Percentiles rank a stretch among this genome's conserved stretches.
Conservation (phyloP, 2,888 invertebrate species). For the Lutraria lutraria region DNA sequence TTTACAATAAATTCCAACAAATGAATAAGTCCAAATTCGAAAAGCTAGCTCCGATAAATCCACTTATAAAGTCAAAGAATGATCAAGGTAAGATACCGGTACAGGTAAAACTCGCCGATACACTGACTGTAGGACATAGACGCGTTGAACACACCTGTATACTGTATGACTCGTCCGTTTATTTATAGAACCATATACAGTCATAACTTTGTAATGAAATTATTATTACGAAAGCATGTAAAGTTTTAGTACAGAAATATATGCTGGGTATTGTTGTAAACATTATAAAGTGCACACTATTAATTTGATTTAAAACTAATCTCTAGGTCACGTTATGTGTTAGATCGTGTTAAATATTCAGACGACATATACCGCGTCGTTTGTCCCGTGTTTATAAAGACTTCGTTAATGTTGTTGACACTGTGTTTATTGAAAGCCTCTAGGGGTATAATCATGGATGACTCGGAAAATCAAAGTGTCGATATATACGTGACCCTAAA, state of each 20-base stretch:
- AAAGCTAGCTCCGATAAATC: slow-evolving; percentile 38
- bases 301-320: neutral
- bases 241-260: neutral
- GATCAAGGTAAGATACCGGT: neutral
- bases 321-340: too few relatives aligned
- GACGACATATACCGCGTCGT: neutral
- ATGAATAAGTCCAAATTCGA: slow-evolving; percentile 30
- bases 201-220: slow-evolving; percentile 11
- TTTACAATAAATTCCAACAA: slow-evolving; percentile 19
- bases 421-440: slow-evolving; percentile 8
- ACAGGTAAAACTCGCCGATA: slow-evolving; percentile 37
- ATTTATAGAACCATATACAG: slow-evolving; percentile 44
- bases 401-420: slow-evolving; percentile 36
- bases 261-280: neutral
- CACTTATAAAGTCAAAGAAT: slow-evolving; percentile 39
- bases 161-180: slow-evolving; percentile 43
- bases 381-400: neutral
- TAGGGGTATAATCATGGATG: neutral
- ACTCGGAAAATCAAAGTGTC: neutral
- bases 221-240: neutral
- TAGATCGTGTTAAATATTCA: neutral
- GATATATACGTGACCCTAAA: neutral
- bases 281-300: neutral
- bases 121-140: neutral
- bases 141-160: slow-evolving; percentile 53